A percentile compares a stretch with the other conserved stretches of the same genome.
Evolutionary conservation across 2,797 vertebrate species (phyloP).

Genomic region (Coccyzus lansbergi): DNA sequence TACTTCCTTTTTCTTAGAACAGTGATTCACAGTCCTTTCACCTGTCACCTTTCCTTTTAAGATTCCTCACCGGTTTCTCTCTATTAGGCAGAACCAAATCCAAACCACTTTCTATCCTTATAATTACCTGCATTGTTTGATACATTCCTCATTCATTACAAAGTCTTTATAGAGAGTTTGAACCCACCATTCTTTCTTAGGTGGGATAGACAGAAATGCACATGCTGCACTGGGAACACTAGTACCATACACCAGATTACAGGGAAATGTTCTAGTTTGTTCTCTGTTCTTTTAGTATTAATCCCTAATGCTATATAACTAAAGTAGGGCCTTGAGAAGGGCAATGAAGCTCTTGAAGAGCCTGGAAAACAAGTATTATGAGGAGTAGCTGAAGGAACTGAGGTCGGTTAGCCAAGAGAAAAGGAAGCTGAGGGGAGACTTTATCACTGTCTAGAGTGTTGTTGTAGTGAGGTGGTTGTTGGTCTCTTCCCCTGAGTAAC

Average conservation of each 20-base stretch:
- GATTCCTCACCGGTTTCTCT: background rate
- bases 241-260: fast-evolving
- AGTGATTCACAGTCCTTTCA: background rate
- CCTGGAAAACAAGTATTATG: no score
- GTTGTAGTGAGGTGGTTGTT: no score
- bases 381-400: no score
- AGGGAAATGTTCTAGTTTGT: background rate
- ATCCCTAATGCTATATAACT: background rate
- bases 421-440: no score
- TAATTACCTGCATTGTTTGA: background rate
- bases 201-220: background rate
- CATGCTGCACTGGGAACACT: background rate
- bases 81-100: background rate
- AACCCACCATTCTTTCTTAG: background rate
- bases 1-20: background rate
- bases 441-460: no score
- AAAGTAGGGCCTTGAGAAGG: no score
- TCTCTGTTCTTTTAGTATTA: background rate
- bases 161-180: background rate
- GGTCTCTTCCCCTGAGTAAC: no score
- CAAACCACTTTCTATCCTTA: background rate
- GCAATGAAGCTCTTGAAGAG: no score
- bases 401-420: no score
- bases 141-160: background rate
- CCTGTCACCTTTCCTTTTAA: background rate